Conservation (phyloP, 2,113 vertebrate genomes). For the Gallinago undulata region DNA sequence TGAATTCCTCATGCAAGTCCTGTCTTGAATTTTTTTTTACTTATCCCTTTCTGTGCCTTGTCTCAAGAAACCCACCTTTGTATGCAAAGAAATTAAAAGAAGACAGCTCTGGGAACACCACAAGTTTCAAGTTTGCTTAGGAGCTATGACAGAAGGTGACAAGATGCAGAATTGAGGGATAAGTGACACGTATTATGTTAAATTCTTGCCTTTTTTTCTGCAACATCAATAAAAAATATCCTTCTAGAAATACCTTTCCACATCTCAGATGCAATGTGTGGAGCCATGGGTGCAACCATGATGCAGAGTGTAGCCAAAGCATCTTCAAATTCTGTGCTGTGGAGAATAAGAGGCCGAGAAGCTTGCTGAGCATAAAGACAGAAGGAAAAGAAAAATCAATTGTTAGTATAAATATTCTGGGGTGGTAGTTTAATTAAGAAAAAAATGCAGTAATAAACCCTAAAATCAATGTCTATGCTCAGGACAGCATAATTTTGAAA, state of each 20-base stretch:
- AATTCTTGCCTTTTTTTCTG: background rate
- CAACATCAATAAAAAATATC: background rate
- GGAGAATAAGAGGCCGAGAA: slow-evolving; percentile 76
- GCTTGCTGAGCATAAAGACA: slow-evolving; percentile 74
- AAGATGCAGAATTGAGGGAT: background rate
- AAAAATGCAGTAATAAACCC: background rate
- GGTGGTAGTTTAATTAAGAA: background rate
- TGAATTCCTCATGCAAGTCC: background rate
- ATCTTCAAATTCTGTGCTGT: slow-evolving; percentile 92
- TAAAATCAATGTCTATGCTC: background rate
- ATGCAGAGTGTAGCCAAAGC: slow-evolving; percentile 83
- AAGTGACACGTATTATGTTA: background rate
- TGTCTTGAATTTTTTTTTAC: background rate
- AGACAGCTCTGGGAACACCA: background rate
- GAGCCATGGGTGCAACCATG: slow-evolving; percentile 92
- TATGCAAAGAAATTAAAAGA: background rate
- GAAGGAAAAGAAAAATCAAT: background rate
- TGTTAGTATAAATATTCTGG: background rate
- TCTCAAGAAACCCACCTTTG: background rate
- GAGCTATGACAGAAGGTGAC: background rate
- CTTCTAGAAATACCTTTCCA: slow-evolving; percentile 87
- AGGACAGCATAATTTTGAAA: background rate
- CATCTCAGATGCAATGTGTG: slow-evolving; percentile 91
- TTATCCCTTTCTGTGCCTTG: background rate
- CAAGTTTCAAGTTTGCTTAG: background rate